These are phyloP conservation scores for Drosophila tanythrix DNA, from an alignment of 2,888 invertebrate genomes.

Conservation along the genomic window DNA sequence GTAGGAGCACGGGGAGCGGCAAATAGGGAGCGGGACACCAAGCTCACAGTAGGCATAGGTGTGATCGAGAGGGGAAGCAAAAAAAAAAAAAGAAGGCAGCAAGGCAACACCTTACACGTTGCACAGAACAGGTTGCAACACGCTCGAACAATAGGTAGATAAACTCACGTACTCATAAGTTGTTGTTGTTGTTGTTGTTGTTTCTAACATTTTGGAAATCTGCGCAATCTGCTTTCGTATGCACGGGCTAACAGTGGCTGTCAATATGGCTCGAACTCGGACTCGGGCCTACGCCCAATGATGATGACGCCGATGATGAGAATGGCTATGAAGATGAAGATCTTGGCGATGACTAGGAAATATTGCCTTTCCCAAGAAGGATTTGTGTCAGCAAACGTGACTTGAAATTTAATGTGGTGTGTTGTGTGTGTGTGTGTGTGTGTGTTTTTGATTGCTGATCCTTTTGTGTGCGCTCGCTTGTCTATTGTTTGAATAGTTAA, in stretches of 20 bases:
- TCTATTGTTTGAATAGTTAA: conserved; percentile 79
- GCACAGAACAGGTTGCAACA: conserved; percentile 74
- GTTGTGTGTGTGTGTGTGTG: conserved; percentile 10
- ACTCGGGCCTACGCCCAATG: conserved; percentile 25
- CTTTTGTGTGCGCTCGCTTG: conserved; percentile 66
- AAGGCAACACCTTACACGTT: conserved; percentile 69
- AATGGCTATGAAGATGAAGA: conserved; percentile 61
- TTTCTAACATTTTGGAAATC: conserved; percentile 74
- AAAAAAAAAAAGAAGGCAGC: conserved; percentile 35
- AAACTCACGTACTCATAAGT: conserved; percentile 72
- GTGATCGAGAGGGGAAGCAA: conserved; percentile 66
- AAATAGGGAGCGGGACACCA: conserved; percentile 29
- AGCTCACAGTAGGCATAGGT: conserved; percentile 54
- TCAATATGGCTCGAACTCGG: conserved; percentile 33
- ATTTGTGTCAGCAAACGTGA: conserved; percentile 81
- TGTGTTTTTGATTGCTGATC: conserved; percentile 71
- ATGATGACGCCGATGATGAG: conserved; percentile 33
- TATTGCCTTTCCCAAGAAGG: conserved; percentile 80
- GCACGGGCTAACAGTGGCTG: conserved; percentile 56
- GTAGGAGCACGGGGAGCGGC: conserved; percentile 24
- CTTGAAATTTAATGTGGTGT: conserved; percentile 69
- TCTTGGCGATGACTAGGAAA: conserved; percentile 74
- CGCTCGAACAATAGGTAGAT: conserved; percentile 70
- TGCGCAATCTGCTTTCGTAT: conserved; percentile 78
- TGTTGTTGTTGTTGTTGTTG: conserved; percentile 45